phyloP scores from a whole-genome alignment of 2,888 invertebrate species.

The Tachystola acroxantha region DNA sequence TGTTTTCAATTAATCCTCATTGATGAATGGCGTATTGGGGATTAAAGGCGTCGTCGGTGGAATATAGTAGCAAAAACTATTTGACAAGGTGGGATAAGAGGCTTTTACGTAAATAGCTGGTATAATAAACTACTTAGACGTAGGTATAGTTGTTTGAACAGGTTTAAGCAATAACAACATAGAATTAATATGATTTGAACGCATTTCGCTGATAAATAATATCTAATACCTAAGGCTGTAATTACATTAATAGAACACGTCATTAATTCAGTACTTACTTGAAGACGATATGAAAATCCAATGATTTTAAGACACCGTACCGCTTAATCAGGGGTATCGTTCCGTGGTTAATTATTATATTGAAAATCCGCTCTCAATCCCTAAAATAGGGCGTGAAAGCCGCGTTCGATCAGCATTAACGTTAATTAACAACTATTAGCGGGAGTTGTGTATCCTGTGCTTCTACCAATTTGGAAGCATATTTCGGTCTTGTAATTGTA shows the following conservation, averaged over 20 bases:
- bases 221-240: no score
- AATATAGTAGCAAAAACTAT: not conserved
- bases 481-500: no score
- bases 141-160: no score
- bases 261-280: no score
- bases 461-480: no score
- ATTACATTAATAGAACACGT: no score
- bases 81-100: not conserved
- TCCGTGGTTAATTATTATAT: not conserved
- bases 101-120: not conserved
- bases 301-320: no score
- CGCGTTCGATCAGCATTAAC: constrained; percentile 30
- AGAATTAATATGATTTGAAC: no score
- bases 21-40: constrained; percentile 6
- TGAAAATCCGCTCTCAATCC: constrained; percentile 7
- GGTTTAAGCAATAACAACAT: no score
- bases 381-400: constrained; percentile 14
- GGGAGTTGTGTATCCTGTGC: constrained; percentile 39
- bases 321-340: not conserved
- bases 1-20: constrained; percentile 1
- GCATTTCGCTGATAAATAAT: no score
- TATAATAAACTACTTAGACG: not conserved
- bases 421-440: constrained; percentile 44
- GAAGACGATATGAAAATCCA: not conserved
- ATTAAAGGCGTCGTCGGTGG: not conserved